Evolutionary conservation across 2,888 invertebrate genomes (phyloP), one percentile per base, ranked within the genome.

Genomic region (Dichetophora obliterata): DNA sequence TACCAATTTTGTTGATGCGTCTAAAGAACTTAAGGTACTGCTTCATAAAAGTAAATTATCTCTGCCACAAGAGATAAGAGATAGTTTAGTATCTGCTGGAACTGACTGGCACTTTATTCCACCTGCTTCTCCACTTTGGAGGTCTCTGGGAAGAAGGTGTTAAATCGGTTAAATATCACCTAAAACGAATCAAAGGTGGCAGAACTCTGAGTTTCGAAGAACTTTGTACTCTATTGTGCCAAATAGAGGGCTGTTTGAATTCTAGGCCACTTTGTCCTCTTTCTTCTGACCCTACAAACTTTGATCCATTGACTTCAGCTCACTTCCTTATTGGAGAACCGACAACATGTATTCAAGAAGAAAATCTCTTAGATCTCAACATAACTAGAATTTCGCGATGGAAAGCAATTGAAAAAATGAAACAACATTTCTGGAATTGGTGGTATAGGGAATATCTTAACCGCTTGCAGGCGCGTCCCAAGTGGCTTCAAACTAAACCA

Each of bases 1-100:
- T 4, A 84, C 83, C 11, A 80, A 78, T 69, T 80, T 80, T 75
- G 75, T 78, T 5, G 79, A 77, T 0, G n/a, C n/a, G n/a, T n/a
- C n/a, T n/a, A n/a, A n/a, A n/a, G n/a, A n/a, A n/a, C n/a, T n/a
- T n/a, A n/a, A 24, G 65, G 43, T 66, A 71, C 14, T 19, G 77
- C 19, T 66, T 52, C 19, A 22, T 73, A 65, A 52, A 70, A 70
- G 63, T 43, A 16, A 75, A 68, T 6, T 2, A 14, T 73, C 72
- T 19, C 34, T 75, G 19, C 75, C 70, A 37, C 27, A 68, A 37
- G 73, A 75, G 3, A 31, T 75, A 43, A 27, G 8, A n/a, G 54
- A 75, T n/a, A 72, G 50, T 14, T 52, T 77, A 19, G 57, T 73
- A 8, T 52, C 3, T 11, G 11, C 24, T 34, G 71, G 75, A 54